phyloP scores from a whole-genome alignment of 1,140 invertebrate genomes.

The Grapholita molesta region DNA sequence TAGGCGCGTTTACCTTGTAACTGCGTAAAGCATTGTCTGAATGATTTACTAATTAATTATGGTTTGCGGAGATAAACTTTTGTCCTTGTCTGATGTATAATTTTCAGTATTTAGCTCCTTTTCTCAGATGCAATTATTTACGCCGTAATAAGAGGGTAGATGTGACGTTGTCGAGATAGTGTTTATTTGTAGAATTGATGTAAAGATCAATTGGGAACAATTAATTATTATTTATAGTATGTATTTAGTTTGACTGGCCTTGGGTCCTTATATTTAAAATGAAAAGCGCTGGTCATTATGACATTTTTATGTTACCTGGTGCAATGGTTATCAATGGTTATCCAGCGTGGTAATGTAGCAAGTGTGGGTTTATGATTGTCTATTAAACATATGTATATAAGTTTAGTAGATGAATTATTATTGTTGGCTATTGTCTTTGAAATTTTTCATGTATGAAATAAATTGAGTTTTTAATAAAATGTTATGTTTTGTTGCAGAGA shows the following conservation, averaged over 20 bases:
- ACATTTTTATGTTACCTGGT: no score
- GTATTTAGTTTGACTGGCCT: no score
- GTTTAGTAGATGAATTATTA: no score
- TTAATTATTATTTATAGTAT: no score
- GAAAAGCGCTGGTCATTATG: no score
- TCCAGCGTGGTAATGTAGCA: no score
- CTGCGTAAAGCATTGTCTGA: conserved; percentile 3
- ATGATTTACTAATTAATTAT: conserved; percentile 12
- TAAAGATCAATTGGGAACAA: not conserved
- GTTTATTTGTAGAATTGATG: not conserved
- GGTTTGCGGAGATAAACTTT: not conserved
- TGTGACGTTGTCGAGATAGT: not conserved
- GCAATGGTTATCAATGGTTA: no score
- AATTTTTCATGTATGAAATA: no score
- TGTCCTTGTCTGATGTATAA: not conserved
- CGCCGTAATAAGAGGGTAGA: not conserved
- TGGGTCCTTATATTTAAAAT: no score
- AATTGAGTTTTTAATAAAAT: not conserved
- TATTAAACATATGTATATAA: no score
- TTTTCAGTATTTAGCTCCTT: not conserved
- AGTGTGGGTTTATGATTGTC: no score
- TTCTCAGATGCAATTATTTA: not conserved
- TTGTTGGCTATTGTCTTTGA: no score
- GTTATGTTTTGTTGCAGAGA: conserved; percentile 87
- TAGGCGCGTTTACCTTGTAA: conserved; percentile 10